A percentile compares a stretch with the other conserved stretches of the same genome.
Evolutionary conservation across 2,113 vertebrate species (phyloP).

Genomic region (Neopipo cinnamomea): DNA sequence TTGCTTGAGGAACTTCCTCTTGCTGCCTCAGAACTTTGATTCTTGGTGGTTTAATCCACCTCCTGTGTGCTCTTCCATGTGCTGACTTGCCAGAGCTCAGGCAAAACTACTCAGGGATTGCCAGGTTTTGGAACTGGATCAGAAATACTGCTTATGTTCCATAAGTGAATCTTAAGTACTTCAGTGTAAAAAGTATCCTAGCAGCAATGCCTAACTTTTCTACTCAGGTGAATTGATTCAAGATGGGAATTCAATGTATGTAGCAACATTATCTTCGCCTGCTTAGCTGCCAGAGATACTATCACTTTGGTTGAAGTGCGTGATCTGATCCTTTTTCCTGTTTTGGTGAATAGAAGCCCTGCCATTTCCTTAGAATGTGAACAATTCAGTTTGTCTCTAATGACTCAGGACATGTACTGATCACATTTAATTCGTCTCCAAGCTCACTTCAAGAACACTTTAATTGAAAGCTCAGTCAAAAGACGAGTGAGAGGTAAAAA

Average conservation of each 20-base stretch:
- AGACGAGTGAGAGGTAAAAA: background rate
- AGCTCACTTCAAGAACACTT: background rate
- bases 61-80: background rate
- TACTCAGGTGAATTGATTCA: background rate
- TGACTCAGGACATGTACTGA: background rate
- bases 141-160: background rate
- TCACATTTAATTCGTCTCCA: background rate
- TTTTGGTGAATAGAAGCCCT: background rate
- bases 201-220: background rate
- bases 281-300: background rate
- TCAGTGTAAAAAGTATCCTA: background rate
- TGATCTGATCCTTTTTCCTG: background rate
- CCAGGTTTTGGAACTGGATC: background rate
- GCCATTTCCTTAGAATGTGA: background rate
- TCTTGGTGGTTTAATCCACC: background rate
- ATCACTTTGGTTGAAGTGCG: background rate
- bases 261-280: background rate
- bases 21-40: background rate
- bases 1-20: background rate
- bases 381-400: background rate
- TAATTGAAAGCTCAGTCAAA: background rate
- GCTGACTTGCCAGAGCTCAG: background rate
- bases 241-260: background rate
- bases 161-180: background rate
- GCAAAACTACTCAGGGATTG: background rate